Base-by-base conservation (phyloP, 2,113 vertebrate genomes). In the Cettia cetti region DNA sequence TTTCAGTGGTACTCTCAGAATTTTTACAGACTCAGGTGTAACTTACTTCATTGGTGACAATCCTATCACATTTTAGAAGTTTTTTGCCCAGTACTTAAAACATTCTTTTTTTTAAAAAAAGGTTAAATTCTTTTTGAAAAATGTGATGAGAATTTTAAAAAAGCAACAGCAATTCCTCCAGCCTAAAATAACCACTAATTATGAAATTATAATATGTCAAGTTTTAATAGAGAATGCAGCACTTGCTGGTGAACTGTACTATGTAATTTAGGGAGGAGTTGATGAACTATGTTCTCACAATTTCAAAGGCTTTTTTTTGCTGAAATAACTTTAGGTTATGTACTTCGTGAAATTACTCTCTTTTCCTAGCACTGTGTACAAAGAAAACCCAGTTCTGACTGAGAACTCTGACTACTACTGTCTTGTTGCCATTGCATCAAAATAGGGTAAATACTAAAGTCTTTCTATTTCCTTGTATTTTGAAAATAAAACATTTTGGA, bases 201-300 rank as follows among this genome's bases (percentile, higher is more conserved):
- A 76, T 39, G 40, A 57, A 92, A 87, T 80, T 23, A 57, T 19
- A 92, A 21, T 53, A 63, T 49, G 52, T 71, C 27, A 82, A 44
- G 75, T 75, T 57, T 77, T 82, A 94, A 49, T 54, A 63, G n/a
- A 86, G 65, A 92, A 82, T 0, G 0, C 31, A 79, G 70, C 26
- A 27, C 26, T 85, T 82, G 37, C 45, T 85, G 37, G 49, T 76
- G 66, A 95, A 66, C 24, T n/a, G 16, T 42, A 72, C 8, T 26
- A n/a, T 24, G 18, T 76, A 95, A 87, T 87, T 85, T 50, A 92
- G 84, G 61, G 81, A 94, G 91, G 49, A 89, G 69, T 6, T 79
- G 65, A 76, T 64, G 77, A 76, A 91, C 54, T 91, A 27, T n/a
- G 20, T 94, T 95, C 77, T 89, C 66, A 85, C 61, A 57, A 50